These are phyloP conservation scores for Parambassis ranga DNA, from an alignment of 2,797 vertebrate genomes.

Conservation along the genomic window DNA sequence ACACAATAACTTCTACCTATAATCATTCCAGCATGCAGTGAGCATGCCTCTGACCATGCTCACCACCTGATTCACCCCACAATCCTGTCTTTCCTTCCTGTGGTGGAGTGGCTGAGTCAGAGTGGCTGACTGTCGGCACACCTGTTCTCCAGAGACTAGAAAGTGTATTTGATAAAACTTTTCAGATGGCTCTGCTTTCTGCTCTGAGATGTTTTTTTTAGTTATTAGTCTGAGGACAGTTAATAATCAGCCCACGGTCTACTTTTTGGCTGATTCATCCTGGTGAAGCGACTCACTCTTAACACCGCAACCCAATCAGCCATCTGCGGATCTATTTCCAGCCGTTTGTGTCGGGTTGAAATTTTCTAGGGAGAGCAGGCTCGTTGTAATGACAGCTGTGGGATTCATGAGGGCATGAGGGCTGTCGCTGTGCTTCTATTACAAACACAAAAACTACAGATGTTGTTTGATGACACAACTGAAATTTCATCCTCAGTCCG, in stretches of 20 bases:
- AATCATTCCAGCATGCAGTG: conserved; percentile 29
- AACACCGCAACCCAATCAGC: conserved; percentile 29
- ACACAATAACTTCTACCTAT: conserved; percentile 23
- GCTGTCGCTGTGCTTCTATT: conserved; percentile 28
- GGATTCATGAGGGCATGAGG: conserved; percentile 20
- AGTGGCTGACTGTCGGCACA: not conserved
- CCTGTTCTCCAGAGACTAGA: conserved; percentile 12
- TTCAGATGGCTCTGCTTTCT: not conserved
- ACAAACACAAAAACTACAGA: conserved; percentile 45
- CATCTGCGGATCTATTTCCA: conserved; percentile 54
- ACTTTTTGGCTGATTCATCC: conserved; percentile 47
- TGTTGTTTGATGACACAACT: conserved; percentile 55
- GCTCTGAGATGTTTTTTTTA: not conserved
- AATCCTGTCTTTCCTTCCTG: conserved; percentile 1
- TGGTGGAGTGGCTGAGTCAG: conserved; percentile 12
- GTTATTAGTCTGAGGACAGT: conserved; percentile 9
- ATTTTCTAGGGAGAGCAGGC: conserved; percentile 20
- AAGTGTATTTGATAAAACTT: not conserved
- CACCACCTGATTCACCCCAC: conserved; percentile 25
- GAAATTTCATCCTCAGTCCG: conserved; percentile 10
- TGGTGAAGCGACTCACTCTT: conserved; percentile 16
- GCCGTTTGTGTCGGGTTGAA: conserved; percentile 10
- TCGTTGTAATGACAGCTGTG: conserved; percentile 54
- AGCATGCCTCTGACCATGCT: conserved; percentile 11
- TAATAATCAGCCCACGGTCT: conserved; percentile 25